These are phyloP conservation scores for Pipistrellus pipistrellus DNA, from an alignment of 2,797 vertebrate genomes.

Conservation along the genomic window DNA sequence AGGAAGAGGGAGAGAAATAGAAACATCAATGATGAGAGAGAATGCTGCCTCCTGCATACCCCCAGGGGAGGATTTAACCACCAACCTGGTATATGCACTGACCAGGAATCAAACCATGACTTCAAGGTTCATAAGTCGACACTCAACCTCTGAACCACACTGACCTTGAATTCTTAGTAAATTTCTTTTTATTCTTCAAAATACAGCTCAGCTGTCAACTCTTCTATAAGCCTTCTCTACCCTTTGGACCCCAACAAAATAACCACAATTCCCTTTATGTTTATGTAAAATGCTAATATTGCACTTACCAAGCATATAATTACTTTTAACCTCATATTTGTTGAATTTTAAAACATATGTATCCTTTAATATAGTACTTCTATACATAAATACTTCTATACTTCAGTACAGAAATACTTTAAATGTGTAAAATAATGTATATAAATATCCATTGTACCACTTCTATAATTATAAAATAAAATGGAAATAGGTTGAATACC, in stretches of 20 bases:
- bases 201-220: not conserved
- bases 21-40: too few relatives aligned
- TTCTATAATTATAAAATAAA: conserved; percentile 52
- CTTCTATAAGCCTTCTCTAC: not conserved
- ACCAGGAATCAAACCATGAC: too few relatives aligned
- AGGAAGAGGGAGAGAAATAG: too few relatives aligned
- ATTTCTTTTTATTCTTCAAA: conserved; percentile 34
- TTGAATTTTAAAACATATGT: conserved; percentile 33
- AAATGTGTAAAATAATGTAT: not conserved
- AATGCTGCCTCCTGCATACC: too few relatives aligned
- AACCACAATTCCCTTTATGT: not conserved
- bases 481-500: conserved; percentile 19
- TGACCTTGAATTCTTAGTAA: not conserved
- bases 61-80: too few relatives aligned
- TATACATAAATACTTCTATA: not conserved
- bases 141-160: too few relatives aligned
- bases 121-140: too few relatives aligned
- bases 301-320: not conserved
- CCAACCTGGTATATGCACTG: too few relatives aligned
- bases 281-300: not conserved
- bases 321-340: not conserved
- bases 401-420: conserved; percentile 3
- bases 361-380: conserved; percentile 1
- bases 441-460: not conserved
- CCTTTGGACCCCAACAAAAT: not conserved